These are phyloP conservation scores for Lophura nycthemera DNA, from an alignment of 2,113 vertebrate genomes.

Conservation along the genomic window DNA sequence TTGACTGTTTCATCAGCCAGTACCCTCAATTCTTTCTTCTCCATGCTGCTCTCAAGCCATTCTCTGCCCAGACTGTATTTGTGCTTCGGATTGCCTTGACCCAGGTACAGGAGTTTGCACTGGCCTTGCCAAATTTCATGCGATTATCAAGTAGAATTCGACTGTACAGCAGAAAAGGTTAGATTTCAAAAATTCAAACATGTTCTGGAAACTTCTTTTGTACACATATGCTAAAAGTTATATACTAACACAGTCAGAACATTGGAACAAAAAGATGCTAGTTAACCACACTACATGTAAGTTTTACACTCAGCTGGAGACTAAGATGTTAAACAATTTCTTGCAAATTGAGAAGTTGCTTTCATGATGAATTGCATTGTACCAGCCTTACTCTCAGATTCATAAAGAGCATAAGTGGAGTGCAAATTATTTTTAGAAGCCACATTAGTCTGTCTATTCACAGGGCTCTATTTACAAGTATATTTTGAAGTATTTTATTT, in stretches of 20 bases:
- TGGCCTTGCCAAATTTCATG: too few relatives aligned
- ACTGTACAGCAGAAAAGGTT: not conserved
- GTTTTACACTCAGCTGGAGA: not conserved
- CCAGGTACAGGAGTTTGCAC: too few relatives aligned
- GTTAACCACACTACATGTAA: not conserved
- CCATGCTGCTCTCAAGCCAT: too few relatives aligned
- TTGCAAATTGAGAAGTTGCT: not conserved
- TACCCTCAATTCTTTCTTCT: too few relatives aligned
- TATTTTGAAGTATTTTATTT: not conserved
- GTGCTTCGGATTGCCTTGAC: too few relatives aligned
- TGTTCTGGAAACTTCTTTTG: not conserved
- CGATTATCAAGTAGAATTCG: not conserved
- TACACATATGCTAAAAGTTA: not conserved
- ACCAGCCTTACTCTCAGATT: not conserved
- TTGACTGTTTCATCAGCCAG: too few relatives aligned
- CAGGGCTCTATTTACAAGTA: not conserved
- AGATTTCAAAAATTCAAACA: not conserved
- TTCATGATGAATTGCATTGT: not conserved
- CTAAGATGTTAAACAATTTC: not conserved
- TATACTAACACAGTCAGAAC: not conserved
- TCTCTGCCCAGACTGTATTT: too few relatives aligned
- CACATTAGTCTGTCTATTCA: not conserved
- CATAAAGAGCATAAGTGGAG: not conserved
- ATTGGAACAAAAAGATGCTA: not conserved
- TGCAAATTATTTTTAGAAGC: not conserved